Base-by-base conservation (phyloP, 2,888 invertebrate genomes). In the Sesamia inferens region DNA sequence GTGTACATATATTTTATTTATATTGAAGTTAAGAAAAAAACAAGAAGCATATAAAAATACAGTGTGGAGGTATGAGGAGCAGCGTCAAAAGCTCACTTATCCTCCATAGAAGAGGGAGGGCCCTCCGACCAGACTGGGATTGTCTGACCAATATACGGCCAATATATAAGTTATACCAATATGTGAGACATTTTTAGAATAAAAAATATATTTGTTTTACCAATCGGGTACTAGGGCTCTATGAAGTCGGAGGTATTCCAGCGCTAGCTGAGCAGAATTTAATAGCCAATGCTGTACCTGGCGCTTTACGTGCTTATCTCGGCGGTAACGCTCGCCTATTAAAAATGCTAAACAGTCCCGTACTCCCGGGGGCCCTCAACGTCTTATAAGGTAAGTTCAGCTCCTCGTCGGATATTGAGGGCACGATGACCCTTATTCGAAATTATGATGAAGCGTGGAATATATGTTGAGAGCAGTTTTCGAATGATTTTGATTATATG, bases 21-120 rank as follows among this genome's bases (percentile, higher is more conserved):
- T 63, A 71, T 81, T 74, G 62, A 61, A 68, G 55, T 63, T 58
- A 71, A 58, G 39, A 82, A 71, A 81, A 73, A 81, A 70, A 78
- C 82, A 66, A 68, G 65, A 71, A 54, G 66, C 58, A 42, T 70
- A 71, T 67, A 67, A 68, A 65, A 68, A 62, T 74, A 68, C 51
- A 31, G 31, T n/a, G 3, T 39, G 5, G 5, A 39, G 3, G 5
- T 5, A 39, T 39, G 5, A 39, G 3, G 5, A 39, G 5, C 5
- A 5, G 5, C 3, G 5, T 39, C 51, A 62, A 66, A 74, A 39
- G 57, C 64, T 44, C 55, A 47, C n/a, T n/a, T n/a, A n/a, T n/a
- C n/a, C n/a, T n/a, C n/a, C n/a, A n/a, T n/a, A n/a, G n/a, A n/a
- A n/a, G n/a, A n/a, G n/a, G n/a, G n/a, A n/a, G n/a, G n/a, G n/a